A percentile compares a stretch with the other conserved stretches of the same genome.
phyloP scores from a whole-genome alignment of 2,797 vertebrate species.

The Scleropages formosus region DNA sequence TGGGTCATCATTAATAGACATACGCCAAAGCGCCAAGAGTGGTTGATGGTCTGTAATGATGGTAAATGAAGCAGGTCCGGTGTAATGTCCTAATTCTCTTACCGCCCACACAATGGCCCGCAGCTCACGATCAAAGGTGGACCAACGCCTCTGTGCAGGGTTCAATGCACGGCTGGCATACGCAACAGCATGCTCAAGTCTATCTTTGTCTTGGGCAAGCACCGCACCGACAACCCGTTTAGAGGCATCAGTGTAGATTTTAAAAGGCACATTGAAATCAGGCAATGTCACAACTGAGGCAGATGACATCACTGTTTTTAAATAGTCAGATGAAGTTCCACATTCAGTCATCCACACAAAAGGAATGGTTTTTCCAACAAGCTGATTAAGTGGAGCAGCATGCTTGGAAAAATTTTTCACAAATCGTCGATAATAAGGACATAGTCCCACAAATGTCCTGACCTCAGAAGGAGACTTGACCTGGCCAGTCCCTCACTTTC shows the following conservation, averaged over 20 bases:
- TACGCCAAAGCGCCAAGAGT: too few relatives aligned
- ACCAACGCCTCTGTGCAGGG: neutral
- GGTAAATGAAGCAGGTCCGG: neutral
- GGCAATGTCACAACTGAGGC: neutral
- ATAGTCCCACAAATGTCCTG: neutral
- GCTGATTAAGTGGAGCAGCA: too few relatives aligned
- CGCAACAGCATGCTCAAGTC: neutral
- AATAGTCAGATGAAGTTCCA: neutral
- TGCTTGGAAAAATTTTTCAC: neutral
- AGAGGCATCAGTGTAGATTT: too few relatives aligned
- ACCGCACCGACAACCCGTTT: too few relatives aligned
- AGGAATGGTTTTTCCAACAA: too few relatives aligned
- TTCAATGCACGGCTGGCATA: neutral
- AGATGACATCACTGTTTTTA: slow-evolving; percentile 2
- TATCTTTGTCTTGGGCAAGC: neutral
- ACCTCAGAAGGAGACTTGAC: too few relatives aligned
- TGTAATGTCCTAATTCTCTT: neutral
- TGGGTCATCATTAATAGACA: too few relatives aligned
- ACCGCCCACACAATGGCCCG: too few relatives aligned
- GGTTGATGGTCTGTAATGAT: slow-evolving; percentile 8
- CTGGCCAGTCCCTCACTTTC: too few relatives aligned
- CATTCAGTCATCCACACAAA: too few relatives aligned
- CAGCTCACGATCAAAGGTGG: neutral
- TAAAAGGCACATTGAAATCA: neutral
- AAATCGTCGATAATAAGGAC: neutral